Base-by-base conservation (phyloP, 2,113 vertebrate genomes). In the Percopsis transmontana region DNA sequence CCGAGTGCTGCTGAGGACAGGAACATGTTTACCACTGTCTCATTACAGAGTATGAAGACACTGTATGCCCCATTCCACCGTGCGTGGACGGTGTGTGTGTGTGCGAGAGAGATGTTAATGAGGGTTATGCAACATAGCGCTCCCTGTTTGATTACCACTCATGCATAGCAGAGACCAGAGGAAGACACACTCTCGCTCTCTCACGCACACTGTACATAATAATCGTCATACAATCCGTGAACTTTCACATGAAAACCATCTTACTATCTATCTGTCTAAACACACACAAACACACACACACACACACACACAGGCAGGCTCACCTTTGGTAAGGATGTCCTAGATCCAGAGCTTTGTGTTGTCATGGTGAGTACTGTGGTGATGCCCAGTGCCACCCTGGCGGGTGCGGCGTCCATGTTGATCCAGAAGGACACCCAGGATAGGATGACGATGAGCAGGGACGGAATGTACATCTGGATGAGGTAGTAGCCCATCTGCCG, bases 401-500 rank as follows among this genome's bases (percentile, higher is more conserved):
- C 97, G 0, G 97, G 97, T 9, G 97, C 97, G 0, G n/a, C n/a
- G n/a, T n/a, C n/a, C n/a, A n/a, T n/a, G n/a, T n/a, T n/a, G n/a
- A n/a, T n/a, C n/a, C n/a, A n/a, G n/a, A n/a, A n/a, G n/a, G n/a
- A n/a, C n/a, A n/a, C n/a, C n/a, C n/a, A n/a, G n/a, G n/a, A n/a
- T n/a, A n/a, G n/a, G n/a, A n/a, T n/a, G n/a, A n/a, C n/a, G n/a
- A n/a, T n/a, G n/a, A n/a, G n/a, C n/a, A n/a, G n/a, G n/a, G n/a
- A n/a, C n/a, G n/a, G n/a, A n/a, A n/a, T n/a, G n/a, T n/a, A n/a
- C n/a, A n/a, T 99, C 91, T 99, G 97, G 90, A 99, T 99, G 77
- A 99, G 93, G 83, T 99, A 99, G 87, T 99, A 99, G 24, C 97
- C 97, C 97, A 99, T 99, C 84, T 99, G 97, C 24, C 97, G 93